Percentiles rank a stretch among this genome's conserved stretches.
phyloP scores from a whole-genome alignment of 2,888 invertebrate species.

The Oscheius sp. region DNA sequence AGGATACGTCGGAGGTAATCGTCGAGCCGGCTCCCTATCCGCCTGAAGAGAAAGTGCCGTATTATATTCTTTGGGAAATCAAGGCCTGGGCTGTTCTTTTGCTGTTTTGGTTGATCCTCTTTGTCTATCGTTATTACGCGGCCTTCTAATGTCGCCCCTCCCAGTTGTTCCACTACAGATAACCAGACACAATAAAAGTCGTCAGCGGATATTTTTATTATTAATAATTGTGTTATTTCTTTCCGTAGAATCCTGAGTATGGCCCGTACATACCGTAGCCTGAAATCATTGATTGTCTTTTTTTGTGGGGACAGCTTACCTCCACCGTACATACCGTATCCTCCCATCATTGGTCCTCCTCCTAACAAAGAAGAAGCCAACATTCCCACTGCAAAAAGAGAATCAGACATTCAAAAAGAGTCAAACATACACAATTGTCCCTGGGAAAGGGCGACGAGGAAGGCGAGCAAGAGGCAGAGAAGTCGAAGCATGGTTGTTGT shows the following conservation, averaged over 20 bases:
- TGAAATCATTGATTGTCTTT: too few species aligned
- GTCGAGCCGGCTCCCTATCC: too few species aligned
- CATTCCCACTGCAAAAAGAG: neutral
- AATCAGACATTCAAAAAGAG: neutral
- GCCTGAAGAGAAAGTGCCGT: neutral
- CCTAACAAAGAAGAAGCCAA: neutral
- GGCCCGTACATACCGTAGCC: too few species aligned
- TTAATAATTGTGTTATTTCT: neutral
- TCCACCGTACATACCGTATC: neutral
- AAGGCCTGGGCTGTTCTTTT: neutral
- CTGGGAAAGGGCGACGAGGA: neutral
- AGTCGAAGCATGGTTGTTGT: neutral
- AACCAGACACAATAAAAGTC: conserved; percentile 3
- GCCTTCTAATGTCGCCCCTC: neutral
- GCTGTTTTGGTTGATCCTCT: neutral
- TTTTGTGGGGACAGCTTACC: neutral
- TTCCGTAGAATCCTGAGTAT: too few species aligned
- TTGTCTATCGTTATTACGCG: neutral
- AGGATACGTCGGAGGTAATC: too few species aligned
- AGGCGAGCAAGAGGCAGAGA: neutral
- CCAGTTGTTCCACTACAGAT: neutral
- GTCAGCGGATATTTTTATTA: neutral
- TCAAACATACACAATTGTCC: neutral
- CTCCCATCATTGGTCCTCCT: neutral
- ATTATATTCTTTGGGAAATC: neutral